Evolutionary conservation across 1,140 invertebrate species (phyloP), one percentile per base, ranked within the genome.

Genomic region (Campoletis sonorensis): DNA sequence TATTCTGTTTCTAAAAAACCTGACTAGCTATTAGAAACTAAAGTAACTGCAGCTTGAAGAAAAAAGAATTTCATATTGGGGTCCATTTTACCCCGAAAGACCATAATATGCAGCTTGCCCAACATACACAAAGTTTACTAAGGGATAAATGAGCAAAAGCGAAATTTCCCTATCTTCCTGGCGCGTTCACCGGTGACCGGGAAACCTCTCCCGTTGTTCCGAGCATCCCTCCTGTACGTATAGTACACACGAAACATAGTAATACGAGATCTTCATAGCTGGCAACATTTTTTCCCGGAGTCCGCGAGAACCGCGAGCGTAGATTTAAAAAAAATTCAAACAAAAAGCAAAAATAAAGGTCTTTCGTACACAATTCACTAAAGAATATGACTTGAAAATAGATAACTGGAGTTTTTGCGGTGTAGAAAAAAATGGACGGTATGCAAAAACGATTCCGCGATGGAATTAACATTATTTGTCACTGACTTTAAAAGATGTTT

Each of bases 131-230:
- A 45, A 45, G 40, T 45, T 45, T 45, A 13, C 40, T 45, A 45
- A 45, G 40, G 40, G 40, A 45, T 45, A 45, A 45, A 45, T 45
- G 40, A 45, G 40, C 40, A 45, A 45, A 45, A 45, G 40, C 40
- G 40, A 45, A 45, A 45, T 45, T 45, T 45, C 40, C 40, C 40
- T 45, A 45, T 45, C 40, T 45, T 45, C 40, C 40, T 45, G 40
- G 40, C 40, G 40, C 8, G 40, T 83, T 79, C 0, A 76, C 83
- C 80, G 72, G 75, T 21, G 54, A 58, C 54, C 54, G 54, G 54
- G 18, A 58, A 58, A 58, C 54, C 54, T 58, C 11, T 58, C 54
- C 16, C 54, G 54, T 73, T 73, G 40, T 49, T 15, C 10, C 40
- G 7, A 30, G 13, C 40, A 45, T 21, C 68, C 68, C 68, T 33